These are phyloP conservation scores for Crotalus horridus DNA, from an alignment of 2,113 vertebrate genomes.

Conservation along the genomic window DNA sequence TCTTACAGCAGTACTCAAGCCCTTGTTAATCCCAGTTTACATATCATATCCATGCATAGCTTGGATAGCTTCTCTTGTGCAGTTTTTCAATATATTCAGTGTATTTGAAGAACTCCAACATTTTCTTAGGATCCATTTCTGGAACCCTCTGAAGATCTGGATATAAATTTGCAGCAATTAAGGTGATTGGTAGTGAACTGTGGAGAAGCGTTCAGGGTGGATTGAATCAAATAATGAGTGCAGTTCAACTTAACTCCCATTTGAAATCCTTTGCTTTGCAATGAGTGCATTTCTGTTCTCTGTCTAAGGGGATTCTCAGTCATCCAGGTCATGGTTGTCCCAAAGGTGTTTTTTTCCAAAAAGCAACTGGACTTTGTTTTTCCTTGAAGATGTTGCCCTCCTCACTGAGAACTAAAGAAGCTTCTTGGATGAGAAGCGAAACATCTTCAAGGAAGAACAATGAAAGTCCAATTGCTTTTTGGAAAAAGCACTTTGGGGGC, in stretches of 20 bases:
- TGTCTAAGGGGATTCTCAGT: not conserved
- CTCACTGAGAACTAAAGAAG: not conserved
- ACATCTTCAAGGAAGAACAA: not conserved
- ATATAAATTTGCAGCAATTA: not conserved
- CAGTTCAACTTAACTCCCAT: not conserved
- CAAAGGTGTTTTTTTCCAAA: not conserved
- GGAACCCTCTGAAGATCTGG: not conserved
- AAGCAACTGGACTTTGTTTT: not conserved
- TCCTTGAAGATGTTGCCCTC: not conserved
- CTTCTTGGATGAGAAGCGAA: not conserved
- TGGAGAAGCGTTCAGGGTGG: not conserved
- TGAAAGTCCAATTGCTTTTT: not conserved
- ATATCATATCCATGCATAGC: not conserved
- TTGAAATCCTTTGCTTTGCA: not conserved
- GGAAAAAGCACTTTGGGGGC: not conserved
- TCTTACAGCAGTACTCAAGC: not conserved
- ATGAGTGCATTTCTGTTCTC: not conserved
- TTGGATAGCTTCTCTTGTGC: not conserved
- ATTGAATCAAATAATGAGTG: not conserved
- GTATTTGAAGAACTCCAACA: not conserved
- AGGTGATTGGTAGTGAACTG: not conserved
- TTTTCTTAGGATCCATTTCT: not conserved
- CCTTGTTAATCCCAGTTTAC: not conserved
- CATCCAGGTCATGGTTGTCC: not conserved
- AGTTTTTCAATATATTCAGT: not conserved